phyloP scores from a whole-genome alignment of 2,888 invertebrate genomes.

The Carcina quercana region DNA sequence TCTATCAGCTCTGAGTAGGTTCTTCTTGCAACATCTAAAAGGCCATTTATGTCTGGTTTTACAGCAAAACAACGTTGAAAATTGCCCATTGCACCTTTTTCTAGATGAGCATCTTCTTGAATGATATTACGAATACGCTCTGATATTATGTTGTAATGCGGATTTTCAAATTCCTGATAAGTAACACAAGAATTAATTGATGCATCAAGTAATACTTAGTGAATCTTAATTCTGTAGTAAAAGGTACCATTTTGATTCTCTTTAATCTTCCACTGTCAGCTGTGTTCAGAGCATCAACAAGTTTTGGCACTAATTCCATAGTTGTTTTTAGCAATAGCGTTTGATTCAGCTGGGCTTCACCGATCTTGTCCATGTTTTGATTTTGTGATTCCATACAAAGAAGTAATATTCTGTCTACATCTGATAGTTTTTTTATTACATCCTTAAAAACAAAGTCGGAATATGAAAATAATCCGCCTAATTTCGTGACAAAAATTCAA shows the following conservation, averaged over 20 bases:
- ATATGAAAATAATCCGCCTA: too few species aligned
- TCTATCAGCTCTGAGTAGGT: conserved; percentile 91
- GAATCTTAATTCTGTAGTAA: not conserved
- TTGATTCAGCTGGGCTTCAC: conserved; percentile 86
- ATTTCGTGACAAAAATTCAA: too few species aligned
- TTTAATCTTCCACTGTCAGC: conserved; percentile 71
- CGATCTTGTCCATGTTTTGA: conserved; percentile 66
- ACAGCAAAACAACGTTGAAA: conserved; percentile 76
- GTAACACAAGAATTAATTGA: conserved; percentile 1
- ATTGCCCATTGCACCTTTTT: conserved; percentile 68
- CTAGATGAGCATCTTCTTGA: conserved; percentile 71
- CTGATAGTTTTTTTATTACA: conserved; percentile 78
- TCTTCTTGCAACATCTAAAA: conserved; percentile 88
- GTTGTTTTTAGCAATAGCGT: conserved; percentile 84
- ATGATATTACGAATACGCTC: conserved; percentile 62
- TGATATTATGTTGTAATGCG: conserved; percentile 54
- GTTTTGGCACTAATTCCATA: conserved; percentile 80
- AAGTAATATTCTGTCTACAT: conserved; percentile 86
- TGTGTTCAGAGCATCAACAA: conserved; percentile 71
- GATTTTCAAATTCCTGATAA: conserved; percentile 59
- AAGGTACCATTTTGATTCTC: conserved; percentile 72
- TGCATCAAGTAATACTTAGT: not conserved
- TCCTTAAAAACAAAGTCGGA: too few species aligned
- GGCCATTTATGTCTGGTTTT: conserved; percentile 82
- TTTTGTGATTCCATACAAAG: conserved; percentile 58